Percentiles rank a stretch among this genome's conserved stretches.
These are phyloP conservation scores for Euphonia xanthogaster DNA, from an alignment of 2,797 vertebrate species.

Conservation along the genomic window DNA sequence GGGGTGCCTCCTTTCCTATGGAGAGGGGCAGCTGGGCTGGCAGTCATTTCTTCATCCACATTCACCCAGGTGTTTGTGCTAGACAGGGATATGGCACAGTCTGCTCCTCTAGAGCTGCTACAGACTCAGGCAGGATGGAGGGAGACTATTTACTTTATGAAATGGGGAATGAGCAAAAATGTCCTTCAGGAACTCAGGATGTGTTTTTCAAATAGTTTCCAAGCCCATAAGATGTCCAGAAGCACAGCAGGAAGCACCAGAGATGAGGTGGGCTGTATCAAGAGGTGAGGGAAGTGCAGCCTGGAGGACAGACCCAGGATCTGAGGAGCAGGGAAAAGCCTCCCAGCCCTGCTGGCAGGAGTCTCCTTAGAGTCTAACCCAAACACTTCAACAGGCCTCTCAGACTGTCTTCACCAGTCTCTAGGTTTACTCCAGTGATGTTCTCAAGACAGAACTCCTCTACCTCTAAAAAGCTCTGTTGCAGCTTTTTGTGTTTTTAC, in stretches of 20 bases:
- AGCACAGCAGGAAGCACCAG: background rate
- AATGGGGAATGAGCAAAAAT: background rate
- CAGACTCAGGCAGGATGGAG: background rate
- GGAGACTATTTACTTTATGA: background rate
- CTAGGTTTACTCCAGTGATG: background rate
- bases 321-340: background rate
- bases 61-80: background rate
- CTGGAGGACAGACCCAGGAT: background rate
- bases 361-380: background rate
- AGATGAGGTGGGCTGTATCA: background rate
- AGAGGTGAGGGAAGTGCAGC: background rate
- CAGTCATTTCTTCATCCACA: background rate
- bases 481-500: background rate
- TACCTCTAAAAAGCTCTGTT: background rate
- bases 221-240: background rate
- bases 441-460: slow-evolving; percentile 5
- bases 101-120: background rate
- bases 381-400: background rate
- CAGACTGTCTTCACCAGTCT: background rate
- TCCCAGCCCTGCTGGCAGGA: background rate
- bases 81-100: background rate
- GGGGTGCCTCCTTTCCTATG: background rate
- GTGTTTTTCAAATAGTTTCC: background rate
- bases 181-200: background rate
- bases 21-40: background rate